Evolutionary conservation across 92 coral and sea anemone species (phyloP).

Genomic region (Palythoa grandis): DNA sequence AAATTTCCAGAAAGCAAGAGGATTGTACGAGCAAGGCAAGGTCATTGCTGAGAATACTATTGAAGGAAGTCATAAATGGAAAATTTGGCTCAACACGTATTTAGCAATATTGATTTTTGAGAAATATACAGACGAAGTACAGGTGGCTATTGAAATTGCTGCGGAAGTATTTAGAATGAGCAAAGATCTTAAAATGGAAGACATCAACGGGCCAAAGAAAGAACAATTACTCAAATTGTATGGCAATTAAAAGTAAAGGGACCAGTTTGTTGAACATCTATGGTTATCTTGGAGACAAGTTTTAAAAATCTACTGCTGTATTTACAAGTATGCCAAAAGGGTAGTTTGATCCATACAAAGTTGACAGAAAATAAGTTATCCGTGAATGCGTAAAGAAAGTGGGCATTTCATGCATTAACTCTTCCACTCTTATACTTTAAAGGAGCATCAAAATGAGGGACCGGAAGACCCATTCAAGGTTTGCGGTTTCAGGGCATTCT

Average conservation of each 20-base stretch:
- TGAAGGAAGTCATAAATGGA: constrained; percentile 62
- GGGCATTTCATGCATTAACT: too few relatives aligned
- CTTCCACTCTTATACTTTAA: too few relatives aligned
- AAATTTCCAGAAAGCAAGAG: constrained; percentile 18
- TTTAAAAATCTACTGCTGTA: too few relatives aligned
- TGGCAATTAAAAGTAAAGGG: background rate
- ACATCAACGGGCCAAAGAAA: background rate
- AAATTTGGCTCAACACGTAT: constrained; percentile 48
- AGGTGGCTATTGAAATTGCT: constrained; percentile 23
- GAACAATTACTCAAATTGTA: background rate
- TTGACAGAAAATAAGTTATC: too few relatives aligned
- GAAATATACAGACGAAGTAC: constrained; percentile 15
- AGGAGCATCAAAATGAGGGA: too few relatives aligned
- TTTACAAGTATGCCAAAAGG: too few relatives aligned
- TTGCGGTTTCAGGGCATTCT: too few relatives aligned
- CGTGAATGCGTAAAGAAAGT: too few relatives aligned
- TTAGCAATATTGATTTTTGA: constrained; percentile 41
- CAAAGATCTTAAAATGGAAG: constrained; percentile 1
- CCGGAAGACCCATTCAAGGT: too few relatives aligned
- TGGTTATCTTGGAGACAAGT: too few relatives aligned
- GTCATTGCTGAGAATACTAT: constrained; percentile 37
- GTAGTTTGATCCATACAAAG: too few relatives aligned
- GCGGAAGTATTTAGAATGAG: constrained; percentile 44
- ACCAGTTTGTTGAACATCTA: background rate
- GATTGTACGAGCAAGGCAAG: constrained; percentile 33